Conservation (phyloP, 2,113 vertebrate species). For the Gymnobelideus leadbeateri region DNA sequence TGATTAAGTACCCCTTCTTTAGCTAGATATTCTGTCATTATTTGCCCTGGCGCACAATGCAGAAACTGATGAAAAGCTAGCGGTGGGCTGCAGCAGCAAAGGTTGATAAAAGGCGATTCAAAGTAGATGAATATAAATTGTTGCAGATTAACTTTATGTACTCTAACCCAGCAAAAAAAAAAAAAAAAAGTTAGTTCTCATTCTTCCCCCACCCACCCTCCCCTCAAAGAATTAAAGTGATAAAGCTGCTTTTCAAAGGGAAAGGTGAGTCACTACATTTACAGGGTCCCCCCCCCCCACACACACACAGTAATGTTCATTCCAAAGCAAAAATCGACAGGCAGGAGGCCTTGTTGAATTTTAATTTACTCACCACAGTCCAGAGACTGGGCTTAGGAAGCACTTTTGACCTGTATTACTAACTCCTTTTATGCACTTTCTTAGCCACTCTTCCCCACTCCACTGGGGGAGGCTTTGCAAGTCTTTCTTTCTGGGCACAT, state of each 20-base stretch:
- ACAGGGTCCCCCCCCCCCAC: neutral
- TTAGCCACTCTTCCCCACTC: constrained; percentile 1
- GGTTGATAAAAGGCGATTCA: constrained; percentile 87
- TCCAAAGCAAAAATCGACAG: neutral
- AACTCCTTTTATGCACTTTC: constrained; percentile 45
- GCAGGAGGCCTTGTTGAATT: constrained; percentile 40
- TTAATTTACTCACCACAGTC: constrained; percentile 53
- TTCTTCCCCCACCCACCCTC: neutral
- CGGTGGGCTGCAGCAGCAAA: constrained; percentile 85
- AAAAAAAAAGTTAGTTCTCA: constrained; percentile 73
- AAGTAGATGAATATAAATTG: constrained; percentile 83
- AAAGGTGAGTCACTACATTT: constrained; percentile 46
- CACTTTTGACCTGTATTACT: constrained; percentile 40
- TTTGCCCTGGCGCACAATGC: constrained; percentile 91
- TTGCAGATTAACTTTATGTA: constrained; percentile 86
- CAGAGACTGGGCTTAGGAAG: constrained; percentile 64
- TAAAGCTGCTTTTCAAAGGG: constrained; percentile 55
- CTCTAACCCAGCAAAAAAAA: constrained; percentile 74
- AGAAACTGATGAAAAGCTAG: constrained; percentile 89
- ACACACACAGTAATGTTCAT: neutral
- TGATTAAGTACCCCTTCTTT: constrained; percentile 95
- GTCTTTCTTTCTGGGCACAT: constrained; percentile 55
- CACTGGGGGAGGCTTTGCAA: constrained; percentile 35
- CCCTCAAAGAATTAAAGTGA: constrained; percentile 68
- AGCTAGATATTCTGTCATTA: constrained; percentile 92